Evolutionary conservation across 2,888 invertebrate species (phyloP), one percentile per base, ranked within the genome.

Genomic region (Andrena bicolor): DNA sequence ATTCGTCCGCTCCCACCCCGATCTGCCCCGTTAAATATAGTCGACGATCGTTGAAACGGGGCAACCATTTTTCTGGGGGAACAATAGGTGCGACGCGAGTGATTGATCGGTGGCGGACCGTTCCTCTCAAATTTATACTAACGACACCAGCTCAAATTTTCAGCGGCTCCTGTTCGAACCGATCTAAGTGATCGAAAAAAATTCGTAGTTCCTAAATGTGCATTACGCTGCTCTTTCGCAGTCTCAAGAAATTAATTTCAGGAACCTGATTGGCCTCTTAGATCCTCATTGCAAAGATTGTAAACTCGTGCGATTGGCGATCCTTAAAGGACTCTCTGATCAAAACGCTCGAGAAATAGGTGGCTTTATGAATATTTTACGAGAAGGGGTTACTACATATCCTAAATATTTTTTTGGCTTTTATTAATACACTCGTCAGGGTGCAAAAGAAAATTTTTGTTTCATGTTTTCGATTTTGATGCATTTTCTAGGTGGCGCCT

Each of bases 81-180:
- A 80, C 80, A 80, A 80, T 80, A 60, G 80, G 58, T 51, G 30
- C 66, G 66, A 61, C 61, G 32, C 71, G 80, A 56, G 66, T 80
- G 80, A 80, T 80, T 72, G 80, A 72, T 80, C 61, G 65, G 51
- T 32, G 41, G 20, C 41, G 23, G 23, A 49, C 23, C 56, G 30
- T 70, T 69, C 58, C 58, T 48, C 26, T 23, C 69, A 69, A 41
- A 65, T 78, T 49, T 20, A 53, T 53, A 53, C 32, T 7, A n/a
- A 5, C 30, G 66, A 32, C 23, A 26, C 30, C 20, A 60, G 28
- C 77, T 56, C 16, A 28, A 56, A 35, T 49, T 63, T 63, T 35
- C 20, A 2, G 26, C 30, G 68, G 49, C 60, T 56, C 16, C 8
- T 3, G 2, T 10, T 8, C 49, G 23, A 51, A 26, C 26, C 23